Base-by-base conservation (phyloP, 2,113 vertebrate genomes). In the Gavia stellata region DNA sequence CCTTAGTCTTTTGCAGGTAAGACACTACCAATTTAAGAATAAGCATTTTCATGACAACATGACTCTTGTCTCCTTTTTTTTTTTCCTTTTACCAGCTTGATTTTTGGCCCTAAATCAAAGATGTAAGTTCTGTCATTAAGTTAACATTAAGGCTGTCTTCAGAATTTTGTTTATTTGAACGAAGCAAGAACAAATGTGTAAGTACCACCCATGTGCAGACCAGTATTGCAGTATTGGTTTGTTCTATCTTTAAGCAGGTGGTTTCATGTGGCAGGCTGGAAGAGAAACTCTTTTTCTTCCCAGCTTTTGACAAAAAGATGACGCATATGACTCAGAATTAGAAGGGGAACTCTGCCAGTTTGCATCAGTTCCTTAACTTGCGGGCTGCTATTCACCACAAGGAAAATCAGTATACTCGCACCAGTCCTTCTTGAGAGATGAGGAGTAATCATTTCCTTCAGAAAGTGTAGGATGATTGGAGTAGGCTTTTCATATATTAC, bases 261-360 rank as follows among this genome's bases (percentile, higher is more conserved):
- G 95, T 93, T 97, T 95, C 90, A 91, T 95, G 96, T 95, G 94
- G 95, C 80, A 96, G 77, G 86, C 96, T 96, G 90, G 65, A 95
- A 93, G 72, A 96, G 90, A 96, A 61, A 63, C 42, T 93, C 81
- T 96, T 83, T 96, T 96, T 94, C 92, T 96, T 95, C 94, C 95
- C 88, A 94, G 95, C 86, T 95, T 93, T 92, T 96, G 90, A 96
- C 95, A 96, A 96, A 97, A 96, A 97, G 94, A 93, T 97, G 96
- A 97, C 96, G 94, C 96, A 95, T 92, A 90, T 97, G 95, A 93
- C 90, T 97, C 96, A 96, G 96, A 97, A 96, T 96, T 95, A 96
- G 96, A 96, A 96, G 95, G 94, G 95, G 92, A 96, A 96, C 96
- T 97, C 96, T 97, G 96, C 96, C 94, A 95, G 95, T 96, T 97